Base-by-base conservation (phyloP, 2,888 invertebrate genomes). In the Drosophila kanekoi region DNA sequence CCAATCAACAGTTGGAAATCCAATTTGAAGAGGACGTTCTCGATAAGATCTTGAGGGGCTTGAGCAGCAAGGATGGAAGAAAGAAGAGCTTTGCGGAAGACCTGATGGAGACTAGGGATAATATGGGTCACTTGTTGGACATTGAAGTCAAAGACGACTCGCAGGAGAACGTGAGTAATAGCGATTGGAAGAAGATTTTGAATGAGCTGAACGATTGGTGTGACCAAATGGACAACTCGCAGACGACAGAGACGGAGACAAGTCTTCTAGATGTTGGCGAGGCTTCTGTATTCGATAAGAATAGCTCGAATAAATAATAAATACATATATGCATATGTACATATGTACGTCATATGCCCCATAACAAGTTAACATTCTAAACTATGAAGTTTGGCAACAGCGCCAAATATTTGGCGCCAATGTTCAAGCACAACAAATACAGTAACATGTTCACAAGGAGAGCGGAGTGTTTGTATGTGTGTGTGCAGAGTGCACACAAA, bases 341-440 rank as follows among this genome's bases (percentile, higher is more conserved):
- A 11, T 38, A 44, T 5, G 35, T 48, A 35, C 23, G n/a, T 33
- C 18, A 47, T 28, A 32, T 9, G 16, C n/a, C 18, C 23, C 28
- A 40, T 40, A 28, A 33, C 32, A 37, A 41, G 32, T 53, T 38
- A 33, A 54, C 38, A 45, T 45, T 61, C 80, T 73, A 77, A 80
- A 57, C 70, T 47, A 20, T 69, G 77, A 87, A 85, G 40, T 51
- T 52, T 40, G 88, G 83, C 88, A 85, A 87, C 86, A 70, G 37
- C 45, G 77, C 61, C 51, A 71, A 66, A 70, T 72, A 76, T 82
- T 82, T 82, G 82, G 82, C 82, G 82, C 82, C 87, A 82, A 81
- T 52, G 63, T 65, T 60, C 70, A 63, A 74, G 62, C 66, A 66
- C 79, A 84, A 81, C 77, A 68, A 70, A 69, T 58, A 64, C 68